Percentiles rank a stretch among this genome's conserved stretches.
Conservation (phyloP, 1,140 invertebrate species). For the Stratiolaelaps scimitus region DNA sequence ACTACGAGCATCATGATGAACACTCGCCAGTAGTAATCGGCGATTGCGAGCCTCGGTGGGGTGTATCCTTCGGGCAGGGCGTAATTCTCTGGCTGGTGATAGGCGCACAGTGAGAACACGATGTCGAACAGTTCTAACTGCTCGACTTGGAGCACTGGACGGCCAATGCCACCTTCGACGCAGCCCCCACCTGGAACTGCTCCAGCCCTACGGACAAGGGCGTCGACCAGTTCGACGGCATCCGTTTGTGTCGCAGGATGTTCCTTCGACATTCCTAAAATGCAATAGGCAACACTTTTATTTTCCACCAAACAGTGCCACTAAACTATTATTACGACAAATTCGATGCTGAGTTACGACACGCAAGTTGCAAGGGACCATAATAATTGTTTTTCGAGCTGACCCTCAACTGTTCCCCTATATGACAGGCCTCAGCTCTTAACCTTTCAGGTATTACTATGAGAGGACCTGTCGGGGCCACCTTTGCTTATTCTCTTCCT, state of each 20-base stretch:
- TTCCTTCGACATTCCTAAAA: constrained; percentile 49
- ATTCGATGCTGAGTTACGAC: too few relatives aligned
- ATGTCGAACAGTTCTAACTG: constrained; percentile 74
- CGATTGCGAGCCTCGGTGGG: constrained; percentile 76
- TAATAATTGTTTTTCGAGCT: too few relatives aligned
- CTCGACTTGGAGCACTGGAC: constrained; percentile 52
- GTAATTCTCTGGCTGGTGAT: constrained; percentile 85
- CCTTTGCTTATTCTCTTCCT: too few relatives aligned
- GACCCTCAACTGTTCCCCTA: too few relatives aligned
- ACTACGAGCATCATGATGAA: constrained; percentile 81
- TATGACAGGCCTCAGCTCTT: too few relatives aligned
- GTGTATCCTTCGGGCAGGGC: constrained; percentile 65
- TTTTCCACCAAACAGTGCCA: too few relatives aligned
- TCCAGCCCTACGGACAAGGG: constrained; percentile 68
- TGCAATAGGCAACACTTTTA: too few relatives aligned
- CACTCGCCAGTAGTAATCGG: constrained; percentile 81
- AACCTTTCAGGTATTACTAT: too few relatives aligned
- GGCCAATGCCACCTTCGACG: constrained; percentile 28
- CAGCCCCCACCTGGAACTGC: constrained; percentile 51
- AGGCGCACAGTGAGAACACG: constrained; percentile 74
- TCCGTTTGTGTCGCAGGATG: constrained; percentile 65
- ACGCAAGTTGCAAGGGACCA: too few relatives aligned
- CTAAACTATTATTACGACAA: too few relatives aligned
- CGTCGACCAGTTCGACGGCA: constrained; percentile 67
- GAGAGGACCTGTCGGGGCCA: too few relatives aligned